Evolutionary conservation across 2,797 vertebrate species (phyloP).

Genomic region (Acanthurus lineatus): DNA sequence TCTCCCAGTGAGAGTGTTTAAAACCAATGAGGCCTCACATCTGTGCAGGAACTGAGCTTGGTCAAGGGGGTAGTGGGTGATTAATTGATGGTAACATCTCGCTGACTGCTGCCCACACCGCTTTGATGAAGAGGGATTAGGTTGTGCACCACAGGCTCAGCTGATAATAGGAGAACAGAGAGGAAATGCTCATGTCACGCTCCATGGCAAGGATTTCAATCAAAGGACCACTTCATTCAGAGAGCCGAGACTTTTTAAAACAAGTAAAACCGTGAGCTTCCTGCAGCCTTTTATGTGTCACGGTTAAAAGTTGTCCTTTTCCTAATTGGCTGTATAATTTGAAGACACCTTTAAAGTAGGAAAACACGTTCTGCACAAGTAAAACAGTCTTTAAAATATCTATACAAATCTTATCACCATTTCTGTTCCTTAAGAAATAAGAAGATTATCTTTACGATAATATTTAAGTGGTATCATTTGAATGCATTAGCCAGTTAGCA

Average conservation of each 20-base stretch:
- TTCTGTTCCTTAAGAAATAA: too few relatives aligned
- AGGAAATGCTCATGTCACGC: constrained; percentile 81
- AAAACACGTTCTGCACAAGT: not conserved
- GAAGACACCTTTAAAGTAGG: not conserved
- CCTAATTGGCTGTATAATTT: constrained; percentile 47
- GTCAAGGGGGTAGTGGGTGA: constrained; percentile 82
- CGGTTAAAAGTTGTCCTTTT: constrained; percentile 18
- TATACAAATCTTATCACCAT: constrained; percentile 4
- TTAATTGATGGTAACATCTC: constrained; percentile 88
- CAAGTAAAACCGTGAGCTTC: constrained; percentile 60
- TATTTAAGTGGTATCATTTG: not conserved
- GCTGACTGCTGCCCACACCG: constrained; percentile 84
- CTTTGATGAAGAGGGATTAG: constrained; percentile 91
- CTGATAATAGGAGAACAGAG: constrained; percentile 83
- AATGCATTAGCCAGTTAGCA: not conserved
- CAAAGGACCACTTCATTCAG: constrained; percentile 81
- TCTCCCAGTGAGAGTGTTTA: constrained; percentile 81
- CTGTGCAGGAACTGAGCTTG: constrained; percentile 74
- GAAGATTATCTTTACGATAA: not conserved
- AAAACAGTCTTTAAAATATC: constrained; percentile 33
- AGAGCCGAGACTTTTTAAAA: constrained; percentile 70
- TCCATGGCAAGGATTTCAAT: constrained; percentile 84
- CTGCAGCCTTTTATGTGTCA: constrained; percentile 26
- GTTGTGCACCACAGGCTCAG: constrained; percentile 83
- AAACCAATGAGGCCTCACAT: constrained; percentile 81